A percentile compares a stretch with the other conserved stretches of the same genome.
phyloP scores from a whole-genome alignment of 2,797 vertebrate genomes.

The Pangasius larnaudii region DNA sequence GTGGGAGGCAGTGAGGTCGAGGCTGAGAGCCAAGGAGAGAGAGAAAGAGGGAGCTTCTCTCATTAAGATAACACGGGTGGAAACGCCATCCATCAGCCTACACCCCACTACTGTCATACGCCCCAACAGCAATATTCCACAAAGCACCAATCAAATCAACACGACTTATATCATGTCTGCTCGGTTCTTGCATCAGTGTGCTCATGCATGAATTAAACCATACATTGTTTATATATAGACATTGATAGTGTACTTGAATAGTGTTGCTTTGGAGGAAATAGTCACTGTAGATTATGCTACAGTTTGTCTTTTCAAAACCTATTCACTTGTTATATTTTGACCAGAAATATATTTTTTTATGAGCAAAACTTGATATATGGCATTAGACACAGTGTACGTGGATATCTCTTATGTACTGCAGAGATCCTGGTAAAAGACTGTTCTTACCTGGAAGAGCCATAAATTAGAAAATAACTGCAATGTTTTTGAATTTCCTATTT shows the following conservation, averaged over 20 bases:
- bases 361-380: neutral
- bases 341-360: neutral
- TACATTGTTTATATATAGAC: neutral
- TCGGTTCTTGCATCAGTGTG: neutral
- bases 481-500: neutral
- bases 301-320: neutral
- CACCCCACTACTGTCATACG: constrained; percentile 38
- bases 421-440: neutral
- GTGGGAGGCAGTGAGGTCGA: constrained; percentile 67
- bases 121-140: constrained; percentile 35
- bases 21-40: constrained; percentile 65
- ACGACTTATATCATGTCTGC: neutral
- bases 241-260: neutral
- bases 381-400: neutral
- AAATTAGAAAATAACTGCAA: neutral
- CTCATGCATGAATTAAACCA: neutral
- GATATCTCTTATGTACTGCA: neutral
- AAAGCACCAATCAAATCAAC: constrained; percentile 31
- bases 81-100: constrained; percentile 71
- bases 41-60: constrained; percentile 39
- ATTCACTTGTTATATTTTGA: neutral
- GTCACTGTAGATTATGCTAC: neutral
- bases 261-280: neutral
- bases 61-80: constrained; percentile 79
- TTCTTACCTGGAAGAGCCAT: neutral